Evolutionary conservation across 92 coral and sea anemone species (phyloP), one percentile per base, ranked within the genome.

Genomic region (Bergia sp.): DNA sequence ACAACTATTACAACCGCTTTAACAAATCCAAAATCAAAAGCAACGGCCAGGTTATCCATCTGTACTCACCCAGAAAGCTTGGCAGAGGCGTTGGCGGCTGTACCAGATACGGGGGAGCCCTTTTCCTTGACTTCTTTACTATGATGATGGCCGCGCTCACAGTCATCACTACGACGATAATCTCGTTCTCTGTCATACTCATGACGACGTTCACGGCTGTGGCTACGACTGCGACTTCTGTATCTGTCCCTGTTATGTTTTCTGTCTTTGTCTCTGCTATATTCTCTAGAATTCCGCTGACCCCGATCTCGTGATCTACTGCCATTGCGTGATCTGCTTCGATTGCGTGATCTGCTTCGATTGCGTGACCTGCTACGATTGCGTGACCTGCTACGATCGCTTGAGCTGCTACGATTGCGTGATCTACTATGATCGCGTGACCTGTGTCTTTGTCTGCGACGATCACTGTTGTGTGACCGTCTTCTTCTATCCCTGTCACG

Each of bases 131-230:
- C 80, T 36, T 88, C 91, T 86, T 90, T 94, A 58, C 91, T 88
- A 37, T 77, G 76, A 57, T 71, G 81, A 73, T 82, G 67, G 72
- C 77, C 43, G 18, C 78, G 90, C 7, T 78, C 89, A 79, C 71
- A n/a, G 4, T 86, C 86, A 20, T 74, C 79, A 43, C 23, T 89
- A 69, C 94, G 94, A 44, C 81, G 79, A 73, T 77, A 86, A 47
- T 92, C 95, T 80, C 92, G 93, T 74, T 82, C 95, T 76, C 93
- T 67, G 40, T 72, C 90, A 49, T 95, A 90, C 75, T 93, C 93
- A 77, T 93, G 92, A 45, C 89, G 86, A n/a, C 89, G 73, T 20
- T 89, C 89, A 72, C 89, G 87, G 18, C 89, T 85, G 39, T 80
- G 94, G 61, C 88, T 91, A 16, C 92, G 93, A 58, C 94, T 91